These are phyloP conservation scores for Lepidurus arcticus DNA, from an alignment of 1,140 invertebrate species.

Conservation along the genomic window DNA sequence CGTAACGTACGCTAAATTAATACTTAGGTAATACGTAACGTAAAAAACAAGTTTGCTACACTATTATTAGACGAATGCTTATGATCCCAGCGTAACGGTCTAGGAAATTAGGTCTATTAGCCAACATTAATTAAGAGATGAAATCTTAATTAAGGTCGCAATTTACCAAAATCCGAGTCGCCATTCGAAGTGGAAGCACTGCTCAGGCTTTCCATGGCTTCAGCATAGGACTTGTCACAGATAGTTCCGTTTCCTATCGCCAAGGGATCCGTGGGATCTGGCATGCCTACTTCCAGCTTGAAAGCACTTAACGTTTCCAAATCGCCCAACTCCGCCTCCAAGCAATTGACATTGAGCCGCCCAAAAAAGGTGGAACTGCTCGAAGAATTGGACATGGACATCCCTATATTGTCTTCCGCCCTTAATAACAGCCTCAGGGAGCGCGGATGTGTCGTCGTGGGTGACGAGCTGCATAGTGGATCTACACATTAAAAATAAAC, in stretches of 20 bases:
- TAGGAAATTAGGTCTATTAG: not conserved
- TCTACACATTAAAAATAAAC: not conserved
- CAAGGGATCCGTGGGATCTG: not conserved
- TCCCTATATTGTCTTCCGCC: conserved; percentile 2
- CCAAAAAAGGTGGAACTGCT: conserved; percentile 10
- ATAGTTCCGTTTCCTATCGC: not conserved
- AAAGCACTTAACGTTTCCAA: conserved; percentile 19
- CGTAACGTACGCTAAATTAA: no score
- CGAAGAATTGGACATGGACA: not conserved
- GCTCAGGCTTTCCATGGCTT: conserved; percentile 7
- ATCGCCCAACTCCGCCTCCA: conserved; percentile 16
- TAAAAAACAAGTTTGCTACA: no score
- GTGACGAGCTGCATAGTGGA: conserved; percentile 10
- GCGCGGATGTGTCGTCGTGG: not conserved
- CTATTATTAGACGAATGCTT: no score
- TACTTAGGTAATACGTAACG: no score
- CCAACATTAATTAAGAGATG: not conserved
- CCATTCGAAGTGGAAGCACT: not conserved
- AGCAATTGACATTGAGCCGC: conserved; percentile 6
- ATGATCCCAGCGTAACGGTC: no score
- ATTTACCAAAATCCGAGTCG: conserved; percentile 21
- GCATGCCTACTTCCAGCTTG: conserved; percentile 8
- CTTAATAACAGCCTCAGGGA: conserved; percentile 15
- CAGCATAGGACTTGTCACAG: conserved; percentile 1
- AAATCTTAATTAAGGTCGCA: not conserved